Percentiles rank a stretch among this genome's conserved stretches.
phyloP scores from a whole-genome alignment of 1,140 invertebrate genomes.

The Sitophilus oryzae region DNA sequence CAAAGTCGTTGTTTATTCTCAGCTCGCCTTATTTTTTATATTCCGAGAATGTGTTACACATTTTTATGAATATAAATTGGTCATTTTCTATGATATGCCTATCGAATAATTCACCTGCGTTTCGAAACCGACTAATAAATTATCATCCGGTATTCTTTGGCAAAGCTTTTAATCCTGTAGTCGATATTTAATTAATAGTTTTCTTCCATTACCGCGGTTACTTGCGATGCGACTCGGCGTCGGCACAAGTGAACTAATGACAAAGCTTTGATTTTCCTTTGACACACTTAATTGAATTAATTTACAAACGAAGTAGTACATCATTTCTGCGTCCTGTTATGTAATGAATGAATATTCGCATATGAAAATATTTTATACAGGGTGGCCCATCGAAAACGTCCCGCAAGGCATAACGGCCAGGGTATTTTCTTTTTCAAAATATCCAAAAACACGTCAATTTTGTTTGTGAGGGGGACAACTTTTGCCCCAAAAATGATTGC shows the following conservation, averaged over 20 bases:
- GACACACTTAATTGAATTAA: neutral
- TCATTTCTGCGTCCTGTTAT: too few species aligned
- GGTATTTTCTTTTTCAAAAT: too few species aligned
- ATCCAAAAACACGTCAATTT: too few species aligned
- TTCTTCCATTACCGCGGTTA: neutral
- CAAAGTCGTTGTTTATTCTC: constrained; percentile 19
- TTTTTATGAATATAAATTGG: constrained; percentile 27
- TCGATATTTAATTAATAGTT: neutral
- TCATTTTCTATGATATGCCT: constrained; percentile 21
- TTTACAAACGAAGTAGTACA: too few species aligned
- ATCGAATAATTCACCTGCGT: constrained; percentile 18
- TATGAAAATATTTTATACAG: too few species aligned
- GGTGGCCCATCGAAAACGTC: too few species aligned
- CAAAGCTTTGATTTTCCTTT: neutral
- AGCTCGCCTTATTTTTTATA: constrained; percentile 13
- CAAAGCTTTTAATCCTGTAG: neutral
- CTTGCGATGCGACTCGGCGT: neutral
- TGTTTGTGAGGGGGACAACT: too few species aligned
- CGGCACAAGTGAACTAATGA: too few species aligned
- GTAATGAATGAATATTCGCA: too few species aligned
- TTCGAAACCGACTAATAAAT: constrained; percentile 8
- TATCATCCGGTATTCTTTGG: constrained; percentile 1
- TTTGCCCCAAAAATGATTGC: too few species aligned
- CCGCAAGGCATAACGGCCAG: too few species aligned
- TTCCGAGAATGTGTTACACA: constrained; percentile 21